Conservation (phyloP, 2,113 vertebrate species). For the Girardinichthys multiradiatus region DNA sequence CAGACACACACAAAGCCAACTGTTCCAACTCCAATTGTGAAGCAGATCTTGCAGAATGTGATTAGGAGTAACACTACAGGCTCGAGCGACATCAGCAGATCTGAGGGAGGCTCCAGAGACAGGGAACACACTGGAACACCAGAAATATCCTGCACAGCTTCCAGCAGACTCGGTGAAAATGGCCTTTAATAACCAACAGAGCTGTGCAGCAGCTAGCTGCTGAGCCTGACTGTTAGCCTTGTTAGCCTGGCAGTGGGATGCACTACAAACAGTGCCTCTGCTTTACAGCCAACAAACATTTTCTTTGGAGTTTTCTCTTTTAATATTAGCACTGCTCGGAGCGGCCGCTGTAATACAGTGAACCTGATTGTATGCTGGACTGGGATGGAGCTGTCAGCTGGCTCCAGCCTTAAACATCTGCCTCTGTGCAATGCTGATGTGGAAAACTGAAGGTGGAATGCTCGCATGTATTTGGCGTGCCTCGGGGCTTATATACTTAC, state of each 20-base stretch:
- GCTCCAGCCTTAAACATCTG: background rate
- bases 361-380: slow-evolving; percentile 37
- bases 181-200: background rate
- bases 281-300: no score
- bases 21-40: slow-evolving; percentile 19
- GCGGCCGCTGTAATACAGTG: background rate
- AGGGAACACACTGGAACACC: background rate
- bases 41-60: slow-evolving; percentile 45
- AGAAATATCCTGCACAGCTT: background rate
- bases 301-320: no score
- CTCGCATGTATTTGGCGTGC: no score
- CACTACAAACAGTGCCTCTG: background rate
- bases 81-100: slow-evolving; percentile 15
- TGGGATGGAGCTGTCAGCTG: background rate
- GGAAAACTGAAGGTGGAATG: no score
- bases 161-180: background rate
- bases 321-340: no score
- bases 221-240: no score
- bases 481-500: slow-evolving; percentile 52
- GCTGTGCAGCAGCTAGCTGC: background rate
- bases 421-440: no score
- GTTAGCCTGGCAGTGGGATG: no score
- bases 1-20: no score
- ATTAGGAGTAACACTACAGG: slow-evolving; percentile 32
- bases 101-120: background rate